Conservation (phyloP, 2,797 vertebrate genomes). For the Cheirogaleus major region DNA sequence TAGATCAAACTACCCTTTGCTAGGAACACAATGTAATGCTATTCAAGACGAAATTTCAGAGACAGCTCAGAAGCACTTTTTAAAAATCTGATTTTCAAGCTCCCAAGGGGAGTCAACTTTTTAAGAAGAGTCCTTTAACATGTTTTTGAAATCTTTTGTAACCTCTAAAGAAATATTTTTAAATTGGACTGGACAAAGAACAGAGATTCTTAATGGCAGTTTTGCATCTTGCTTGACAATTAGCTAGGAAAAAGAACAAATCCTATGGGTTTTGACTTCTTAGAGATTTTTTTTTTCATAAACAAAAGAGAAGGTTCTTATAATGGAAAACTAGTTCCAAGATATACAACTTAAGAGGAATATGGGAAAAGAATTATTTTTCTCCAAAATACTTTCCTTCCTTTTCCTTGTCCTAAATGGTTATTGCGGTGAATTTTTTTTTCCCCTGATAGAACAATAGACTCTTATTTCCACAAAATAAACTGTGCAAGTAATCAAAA, state of each 20-base stretch:
- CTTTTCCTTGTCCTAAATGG: conserved; percentile 82
- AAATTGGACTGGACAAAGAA: conserved; percentile 75
- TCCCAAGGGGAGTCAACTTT: conserved; percentile 63
- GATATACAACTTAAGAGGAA: conserved; percentile 83
- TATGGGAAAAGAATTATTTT: conserved; percentile 83
- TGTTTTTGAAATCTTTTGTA: conserved; percentile 75
- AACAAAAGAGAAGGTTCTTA: conserved; percentile 81
- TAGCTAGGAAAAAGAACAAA: conserved; percentile 82
- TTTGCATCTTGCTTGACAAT: conserved; percentile 75
- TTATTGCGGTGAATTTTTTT: conserved; percentile 22
- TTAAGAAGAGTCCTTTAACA: conserved; percentile 62
- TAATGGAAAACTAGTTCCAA: conserved; percentile 84
- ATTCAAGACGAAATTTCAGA: conserved; percentile 59
- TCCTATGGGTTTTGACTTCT: conserved; percentile 78
- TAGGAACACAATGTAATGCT: not conserved
- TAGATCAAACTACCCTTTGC: not conserved
- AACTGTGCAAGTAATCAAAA: conserved; percentile 74
- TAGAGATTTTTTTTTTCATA: conserved; percentile 78
- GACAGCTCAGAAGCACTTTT: conserved; percentile 47
- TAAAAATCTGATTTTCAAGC: conserved; percentile 72
- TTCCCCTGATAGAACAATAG: conserved; percentile 80
- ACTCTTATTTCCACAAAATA: conserved; percentile 81
- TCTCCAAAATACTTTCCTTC: conserved; percentile 84
- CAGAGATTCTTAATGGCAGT: conserved; percentile 71
- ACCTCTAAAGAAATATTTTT: conserved; percentile 77